Evolutionary conservation across 2,888 invertebrate species (phyloP), one percentile per base, ranked within the genome.

Genomic region (Ommatoiulus sabulosus): DNA sequence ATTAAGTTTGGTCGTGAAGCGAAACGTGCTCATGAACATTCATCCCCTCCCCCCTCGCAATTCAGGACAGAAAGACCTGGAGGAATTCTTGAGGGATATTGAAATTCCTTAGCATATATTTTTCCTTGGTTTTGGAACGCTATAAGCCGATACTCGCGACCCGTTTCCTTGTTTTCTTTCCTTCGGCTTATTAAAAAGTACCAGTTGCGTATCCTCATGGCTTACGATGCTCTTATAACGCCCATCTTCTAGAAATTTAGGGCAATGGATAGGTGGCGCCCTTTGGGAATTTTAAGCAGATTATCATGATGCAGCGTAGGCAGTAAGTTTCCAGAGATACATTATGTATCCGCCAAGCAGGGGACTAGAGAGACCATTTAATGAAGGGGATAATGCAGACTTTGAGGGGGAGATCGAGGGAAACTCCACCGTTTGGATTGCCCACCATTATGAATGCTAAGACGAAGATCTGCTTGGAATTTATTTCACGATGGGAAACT

Each of bases 31-130:
- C n/a, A 17, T 12, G n/a, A 57, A n/a, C 57, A 3, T 57, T 57
- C n/a, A 0, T n/a, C 5, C 52, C 52, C 52, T 12, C 7, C 52
- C 52, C 52, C 7, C 8, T 52, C 1, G 52, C 52, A n/a, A n/a
- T 57, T 57, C 5, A 5, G 57, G n/a, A n/a, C 17, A 12, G 48
- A 48, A 48, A 57, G 57, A n/a, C 57, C 57, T 57, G 57, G 3
- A 57, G 57, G 57, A 57, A 57, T 57, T 57, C n/a, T 57, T 57
- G n/a, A n/a, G 57, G 57, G 57, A 57, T 57, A 57, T 57, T 57
- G 57, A 12, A 57, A 57, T 57, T 57, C 57, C 57, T 57, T 17
- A 57, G n/a, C 52, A 57, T 57, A n/a, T 57, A n/a, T 57, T 57
- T 17, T 52, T 52, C 52, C 15, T 0, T 8, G 57, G 3, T 57